Evolutionary conservation across 2,888 invertebrate genomes (phyloP), one percentile per base, ranked within the genome.

Genomic region (Xanthorhoe spadicearia): DNA sequence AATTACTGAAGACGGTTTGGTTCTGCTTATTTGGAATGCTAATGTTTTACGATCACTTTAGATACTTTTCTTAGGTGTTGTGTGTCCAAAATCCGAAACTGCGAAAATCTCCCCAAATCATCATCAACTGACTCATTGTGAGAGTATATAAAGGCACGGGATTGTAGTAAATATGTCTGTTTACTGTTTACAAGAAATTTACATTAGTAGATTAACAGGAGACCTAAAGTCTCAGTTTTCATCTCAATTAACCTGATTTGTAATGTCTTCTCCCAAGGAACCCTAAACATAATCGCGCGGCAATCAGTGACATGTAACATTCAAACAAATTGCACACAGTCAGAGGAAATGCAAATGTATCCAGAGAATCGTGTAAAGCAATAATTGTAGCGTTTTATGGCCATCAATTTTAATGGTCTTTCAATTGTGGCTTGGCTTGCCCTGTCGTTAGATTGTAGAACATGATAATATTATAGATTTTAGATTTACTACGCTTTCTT

Each of bases 291-390:
- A 66, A 71, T 68, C 64, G 61, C 55, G 68, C 69, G 64, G 71
- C 74, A 77, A 76, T 74, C 73, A 74, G 71, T 76, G 71, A 70
- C 70, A 74, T 72, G 72, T 72, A 58, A 59, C 71, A 71, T 70
- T 62, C 73, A 72, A 69, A 71, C 63, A 71, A 76, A 81, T 81
- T 79, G 71, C 69, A 61, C 61, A 48, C 61, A 59, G 61, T 15
- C 46, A 23, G 61, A 76, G 73, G 72, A 75, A 75, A 75, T 73
- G 68, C 67, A 74, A 73, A 74, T 72, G 69, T 43, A 72, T 66
- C 68, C 70, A 43, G 51, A 56, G 65, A 70, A 70, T 76, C 69
- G 69, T 68, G 70, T 71, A 74, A 69, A 72, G 65, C 50, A 57
- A 67, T 72, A 69, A 74, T 71, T 69, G 68, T 64, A 54, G 58